Evolutionary conservation across 1,140 invertebrate species (phyloP), one percentile per base, ranked within the genome.

Genomic region (Leptinotarsa defecta): DNA sequence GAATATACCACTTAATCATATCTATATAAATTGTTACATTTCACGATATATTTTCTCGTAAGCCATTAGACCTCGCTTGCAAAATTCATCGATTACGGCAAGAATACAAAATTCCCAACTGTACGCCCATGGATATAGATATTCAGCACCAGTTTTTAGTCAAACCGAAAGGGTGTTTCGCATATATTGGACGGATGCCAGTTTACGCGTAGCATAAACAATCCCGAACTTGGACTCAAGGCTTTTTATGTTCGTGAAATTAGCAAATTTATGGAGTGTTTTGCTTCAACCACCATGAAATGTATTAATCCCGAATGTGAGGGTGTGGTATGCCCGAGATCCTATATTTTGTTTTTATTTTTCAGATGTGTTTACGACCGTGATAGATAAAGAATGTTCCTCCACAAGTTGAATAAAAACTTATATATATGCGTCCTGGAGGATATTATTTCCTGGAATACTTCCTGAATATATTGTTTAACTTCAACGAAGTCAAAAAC

Each of bases 241-340:
- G 34, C 24, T 71, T 71, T 62, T 71, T 71, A 62, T 62, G 49
- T 27, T 71, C 70, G 61, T 61, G 70, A 71, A 71, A 71, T 71
- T 71, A 71, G 49, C 15, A 62, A 71, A 71, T 71, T 62, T 71
- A 71, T 71, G 52, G 52, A 22, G 70, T 62, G 70, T 71, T 71
- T 71, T 71, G 70, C 70, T 57, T 22, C 43, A 71, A 71, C 70
- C 48, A 22, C 70, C 52, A 62, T n/a, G 49, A n/a, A 62, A 71
- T 61, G 57, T 62, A 71, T 71, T 71, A 61, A 62, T 61, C 70
- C 48, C 57, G 57, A 71, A 27, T 43, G 52, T 24, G 57, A 62
- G 70, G 70, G 70, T 62, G 70, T 71, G 34, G 24, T 19, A 43
- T 43, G 52, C n/a, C n/a, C 2, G 52, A 19, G 52, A 57, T 17